These are phyloP conservation scores for Anolis sagrei DNA, from an alignment of 2,113 vertebrate genomes.

Conservation along the genomic window DNA sequence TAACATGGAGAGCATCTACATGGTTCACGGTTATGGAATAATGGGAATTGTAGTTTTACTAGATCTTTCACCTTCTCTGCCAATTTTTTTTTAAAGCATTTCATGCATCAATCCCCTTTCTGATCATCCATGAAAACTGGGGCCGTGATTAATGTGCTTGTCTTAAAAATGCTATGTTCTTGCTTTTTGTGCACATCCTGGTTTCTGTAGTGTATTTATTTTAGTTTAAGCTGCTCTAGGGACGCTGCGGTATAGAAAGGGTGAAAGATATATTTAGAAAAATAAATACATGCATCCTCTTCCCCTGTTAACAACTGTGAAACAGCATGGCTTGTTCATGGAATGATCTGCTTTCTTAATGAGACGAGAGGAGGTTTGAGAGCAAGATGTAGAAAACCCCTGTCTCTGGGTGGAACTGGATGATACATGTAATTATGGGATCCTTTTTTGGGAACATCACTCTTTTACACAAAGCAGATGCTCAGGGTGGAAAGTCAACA, in stretches of 20 bases:
- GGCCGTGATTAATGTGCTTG: neutral
- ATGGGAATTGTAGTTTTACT: no score
- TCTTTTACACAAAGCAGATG: neutral
- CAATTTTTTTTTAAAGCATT: neutral
- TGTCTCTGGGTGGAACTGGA: neutral
- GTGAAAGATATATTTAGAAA: neutral
- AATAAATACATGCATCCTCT: neutral
- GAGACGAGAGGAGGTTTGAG: neutral
- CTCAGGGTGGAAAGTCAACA: neutral
- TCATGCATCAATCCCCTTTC: no score
- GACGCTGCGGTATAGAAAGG: neutral
- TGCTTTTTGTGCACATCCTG: neutral
- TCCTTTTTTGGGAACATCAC: neutral
- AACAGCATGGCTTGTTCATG: neutral
- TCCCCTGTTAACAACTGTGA: neutral
- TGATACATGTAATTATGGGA: neutral
- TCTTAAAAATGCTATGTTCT: neutral
- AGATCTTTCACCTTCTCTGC: no score
- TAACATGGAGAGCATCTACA: no score
- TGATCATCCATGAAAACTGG: neutral
- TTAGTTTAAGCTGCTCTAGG: neutral
- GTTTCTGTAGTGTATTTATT: neutral
- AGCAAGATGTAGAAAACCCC: neutral
- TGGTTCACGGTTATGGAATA: no score
- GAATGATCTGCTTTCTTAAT: neutral